These are phyloP conservation scores for Odontomyia ornata DNA, from an alignment of 2,888 invertebrate species.

Conservation along the genomic window DNA sequence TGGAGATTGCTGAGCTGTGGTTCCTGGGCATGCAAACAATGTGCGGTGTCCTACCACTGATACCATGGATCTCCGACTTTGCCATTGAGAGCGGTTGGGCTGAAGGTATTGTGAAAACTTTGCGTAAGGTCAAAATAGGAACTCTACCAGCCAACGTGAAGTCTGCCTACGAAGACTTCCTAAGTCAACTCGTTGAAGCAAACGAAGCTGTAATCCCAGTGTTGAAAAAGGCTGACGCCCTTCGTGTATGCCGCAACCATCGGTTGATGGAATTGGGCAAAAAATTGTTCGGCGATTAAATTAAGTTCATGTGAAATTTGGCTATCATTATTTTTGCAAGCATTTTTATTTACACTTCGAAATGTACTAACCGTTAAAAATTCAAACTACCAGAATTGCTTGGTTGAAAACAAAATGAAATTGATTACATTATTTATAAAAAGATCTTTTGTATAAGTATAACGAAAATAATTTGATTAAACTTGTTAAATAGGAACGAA, in stretches of 20 bases:
- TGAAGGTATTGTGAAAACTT: constrained; percentile 82
- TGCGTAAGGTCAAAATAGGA: constrained; percentile 84
- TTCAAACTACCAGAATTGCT: not conserved
- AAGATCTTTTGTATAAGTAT: constrained; percentile 18
- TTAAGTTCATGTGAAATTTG: not conserved
- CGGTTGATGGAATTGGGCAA: constrained; percentile 90
- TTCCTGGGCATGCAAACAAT: constrained; percentile 94
- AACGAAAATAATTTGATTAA: constrained; percentile 27
- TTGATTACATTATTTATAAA: constrained; percentile 24
- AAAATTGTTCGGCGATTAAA: constrained; percentile 84
- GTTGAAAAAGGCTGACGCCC: constrained; percentile 82
- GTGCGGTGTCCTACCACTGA: constrained; percentile 79
- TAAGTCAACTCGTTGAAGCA: constrained; percentile 84
- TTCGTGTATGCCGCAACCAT: constrained; percentile 85
- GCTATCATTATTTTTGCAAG: not conserved
- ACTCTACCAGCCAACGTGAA: constrained; percentile 84
- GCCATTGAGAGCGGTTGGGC: constrained; percentile 95
- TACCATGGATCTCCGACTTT: constrained; percentile 91
- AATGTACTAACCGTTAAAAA: not conserved
- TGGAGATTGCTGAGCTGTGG: constrained; percentile 90
- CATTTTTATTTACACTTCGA: not conserved
- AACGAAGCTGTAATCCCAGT: constrained; percentile 78
- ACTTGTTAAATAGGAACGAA: constrained; percentile 15
- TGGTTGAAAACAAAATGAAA: not conserved
- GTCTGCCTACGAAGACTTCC: constrained; percentile 89